phyloP scores from a whole-genome alignment of 2,113 vertebrate species.

The Chloebia gouldiae region DNA sequence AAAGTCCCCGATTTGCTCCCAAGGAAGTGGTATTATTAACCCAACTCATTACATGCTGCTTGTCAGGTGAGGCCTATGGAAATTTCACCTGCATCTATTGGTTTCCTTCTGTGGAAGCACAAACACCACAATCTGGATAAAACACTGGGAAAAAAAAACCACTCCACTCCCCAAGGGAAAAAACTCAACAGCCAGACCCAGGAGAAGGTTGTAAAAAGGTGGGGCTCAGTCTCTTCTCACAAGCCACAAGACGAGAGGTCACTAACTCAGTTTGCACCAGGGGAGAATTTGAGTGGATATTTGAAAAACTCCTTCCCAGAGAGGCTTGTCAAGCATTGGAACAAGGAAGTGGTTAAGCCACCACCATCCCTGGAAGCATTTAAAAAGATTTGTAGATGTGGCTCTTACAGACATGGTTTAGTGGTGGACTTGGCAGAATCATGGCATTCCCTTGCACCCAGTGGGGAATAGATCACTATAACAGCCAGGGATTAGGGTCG shows the following conservation, averaged over 20 bases:
- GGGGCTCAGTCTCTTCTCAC: background rate
- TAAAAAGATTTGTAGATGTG: background rate
- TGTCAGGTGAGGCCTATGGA: constrained; percentile 34
- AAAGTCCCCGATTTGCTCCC: constrained; percentile 47
- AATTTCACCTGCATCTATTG: constrained; percentile 10
- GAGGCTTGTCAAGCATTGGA: background rate
- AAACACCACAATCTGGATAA: background rate
- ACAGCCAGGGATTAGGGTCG: background rate
- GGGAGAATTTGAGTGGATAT: background rate
- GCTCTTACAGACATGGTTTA: background rate
- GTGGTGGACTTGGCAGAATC: background rate
- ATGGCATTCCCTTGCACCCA: background rate
- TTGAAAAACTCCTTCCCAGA: background rate
- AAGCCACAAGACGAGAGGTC: rapidly evolving
- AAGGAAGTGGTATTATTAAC: constrained; percentile 60
- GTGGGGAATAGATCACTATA: background rate
- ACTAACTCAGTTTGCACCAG: background rate
- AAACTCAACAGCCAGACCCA: background rate
- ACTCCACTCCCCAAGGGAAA: background rate
- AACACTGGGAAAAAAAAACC: background rate
- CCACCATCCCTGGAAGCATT: background rate
- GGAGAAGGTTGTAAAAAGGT: background rate
- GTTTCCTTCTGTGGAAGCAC: background rate
- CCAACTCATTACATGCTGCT: constrained; percentile 38
- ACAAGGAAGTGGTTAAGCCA: background rate